Evolutionary conservation across 2,113 vertebrate genomes (phyloP), one percentile per base, ranked within the genome.

Genomic region (Rafetus swinhoei): DNA sequence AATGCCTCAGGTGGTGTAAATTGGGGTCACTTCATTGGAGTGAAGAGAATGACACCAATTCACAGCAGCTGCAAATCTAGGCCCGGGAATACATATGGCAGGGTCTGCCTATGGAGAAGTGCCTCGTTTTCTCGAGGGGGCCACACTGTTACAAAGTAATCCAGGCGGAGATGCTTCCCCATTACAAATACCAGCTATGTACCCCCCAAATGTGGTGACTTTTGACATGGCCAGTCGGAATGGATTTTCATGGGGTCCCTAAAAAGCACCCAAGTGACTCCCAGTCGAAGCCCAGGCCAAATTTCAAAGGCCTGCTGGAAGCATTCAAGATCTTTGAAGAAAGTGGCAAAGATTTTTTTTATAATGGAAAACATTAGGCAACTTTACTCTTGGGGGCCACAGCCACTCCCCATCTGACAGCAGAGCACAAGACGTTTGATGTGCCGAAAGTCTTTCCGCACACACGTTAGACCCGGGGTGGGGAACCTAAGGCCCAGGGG

Each of bases 81-180:
- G 10, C 7, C 32, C 15, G 15, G 12, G 59, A 84, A 25, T 1
- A 52, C 27, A 0, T 0, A 10, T 39, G 7, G 79, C 7, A 45
- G 82, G 54, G 72, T 45, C 80, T 82, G 57, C 52, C 2, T 0
- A 0, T 0, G 2, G 4, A 18, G 0, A 0, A 5, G 9, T 29
- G 54, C n/a, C 53, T 59, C 56, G 13, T 81, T n/a, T 6, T 72
- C 39, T 10, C 39, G 32, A 54, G 12, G 1, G 0, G 5, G 25
- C n/a, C 45, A 45, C 14, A 50, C 54, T 4, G 4, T 22, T 50
- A 8, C 60, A 21, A 21, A 3, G 81, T 82, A 83, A 5, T 0
- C 4, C 4, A 19, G 22, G 57, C 81, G 83, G 14, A 8, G 54
- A 79, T 18, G 2, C 3, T 90, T 90, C 45, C 0, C 0, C 25